Evolutionary conservation across 2,113 vertebrate genomes (phyloP).

Genomic region (Apistogramma diplotaenia): DNA sequence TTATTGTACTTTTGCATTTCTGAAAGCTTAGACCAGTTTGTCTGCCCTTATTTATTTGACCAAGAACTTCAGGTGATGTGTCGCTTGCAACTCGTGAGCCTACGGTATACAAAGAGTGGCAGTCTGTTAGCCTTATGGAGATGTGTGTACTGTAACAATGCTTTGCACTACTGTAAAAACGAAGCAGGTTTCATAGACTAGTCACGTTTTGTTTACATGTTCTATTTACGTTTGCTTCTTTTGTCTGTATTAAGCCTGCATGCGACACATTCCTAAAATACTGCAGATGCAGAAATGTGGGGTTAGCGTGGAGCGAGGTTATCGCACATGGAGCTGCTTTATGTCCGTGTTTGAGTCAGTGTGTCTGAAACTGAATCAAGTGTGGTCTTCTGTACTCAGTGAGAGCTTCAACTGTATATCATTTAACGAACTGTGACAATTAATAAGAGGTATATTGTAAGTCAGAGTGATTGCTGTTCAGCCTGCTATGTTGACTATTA

Average conservation of each 20-base stretch:
- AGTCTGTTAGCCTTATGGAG: conserved; percentile 52
- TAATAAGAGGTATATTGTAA: conserved; percentile 45
- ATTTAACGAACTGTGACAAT: conserved; percentile 15
- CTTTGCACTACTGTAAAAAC: conserved; percentile 53
- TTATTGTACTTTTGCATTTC: background rate
- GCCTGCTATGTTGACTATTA: conserved; percentile 62
- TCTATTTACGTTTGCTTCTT: conserved; percentile 50
- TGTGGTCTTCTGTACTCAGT: background rate
- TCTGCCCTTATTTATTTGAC: conserved; percentile 30
- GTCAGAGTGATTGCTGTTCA: conserved; percentile 48
- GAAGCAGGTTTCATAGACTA: conserved; percentile 50
- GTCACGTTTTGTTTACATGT: conserved; percentile 53
- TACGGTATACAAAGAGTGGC: conserved; percentile 34
- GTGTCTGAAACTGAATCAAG: background rate
- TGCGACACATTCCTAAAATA: conserved; percentile 51
- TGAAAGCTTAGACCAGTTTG: conserved; percentile 1
- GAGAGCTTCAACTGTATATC: conserved; percentile 25
- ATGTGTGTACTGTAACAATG: conserved; percentile 51
- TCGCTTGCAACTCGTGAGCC: conserved; percentile 42
- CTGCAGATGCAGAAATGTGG: conserved; percentile 27
- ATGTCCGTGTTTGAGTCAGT: conserved; percentile 21
- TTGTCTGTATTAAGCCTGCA: conserved; percentile 62
- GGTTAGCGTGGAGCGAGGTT: background rate
- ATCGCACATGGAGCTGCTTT: conserved; percentile 19
- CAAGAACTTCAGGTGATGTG: conserved; percentile 21